Conservation (phyloP, 2,797 vertebrate genomes). For the Phrynocephalus vlangalii region DNA sequence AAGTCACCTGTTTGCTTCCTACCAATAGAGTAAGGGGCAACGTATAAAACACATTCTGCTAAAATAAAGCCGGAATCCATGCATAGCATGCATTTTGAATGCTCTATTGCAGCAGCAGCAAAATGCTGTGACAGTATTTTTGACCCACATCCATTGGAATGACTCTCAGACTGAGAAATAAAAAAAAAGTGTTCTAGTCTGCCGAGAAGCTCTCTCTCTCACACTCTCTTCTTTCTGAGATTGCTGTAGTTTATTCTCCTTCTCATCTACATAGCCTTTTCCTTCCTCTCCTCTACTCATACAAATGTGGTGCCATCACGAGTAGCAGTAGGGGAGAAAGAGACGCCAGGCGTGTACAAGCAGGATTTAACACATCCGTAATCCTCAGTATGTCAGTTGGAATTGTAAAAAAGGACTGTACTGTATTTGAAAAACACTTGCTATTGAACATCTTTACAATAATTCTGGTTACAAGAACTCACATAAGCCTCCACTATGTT, state of each 20-base stretch:
- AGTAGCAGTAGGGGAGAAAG: neutral
- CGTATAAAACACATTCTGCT: neutral
- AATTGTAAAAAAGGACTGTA: neutral
- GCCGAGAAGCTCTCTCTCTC: neutral
- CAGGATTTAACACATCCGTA: neutral
- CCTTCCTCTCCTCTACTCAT: neutral
- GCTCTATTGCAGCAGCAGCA: neutral
- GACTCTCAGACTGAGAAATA: neutral
- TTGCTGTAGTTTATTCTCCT: neutral
- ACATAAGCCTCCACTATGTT: neutral
- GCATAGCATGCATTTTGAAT: neutral
- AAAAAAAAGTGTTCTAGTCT: neutral
- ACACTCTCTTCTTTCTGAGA: neutral
- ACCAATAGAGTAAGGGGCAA: neutral
- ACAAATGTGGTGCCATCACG: neutral
- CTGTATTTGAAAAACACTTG: neutral
- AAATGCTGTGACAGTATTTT: neutral
- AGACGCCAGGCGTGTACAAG: neutral
- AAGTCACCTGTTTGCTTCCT: neutral
- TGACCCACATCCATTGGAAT: neutral
- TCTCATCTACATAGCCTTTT: neutral
- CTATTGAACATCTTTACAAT: neutral
- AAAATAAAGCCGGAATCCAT: neutral
- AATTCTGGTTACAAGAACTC: neutral
- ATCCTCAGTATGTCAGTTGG: neutral